Evolutionary conservation across 2,888 invertebrate species (phyloP), one percentile per base, ranked within the genome.

Genomic region (Lithophane semibrunnea): DNA sequence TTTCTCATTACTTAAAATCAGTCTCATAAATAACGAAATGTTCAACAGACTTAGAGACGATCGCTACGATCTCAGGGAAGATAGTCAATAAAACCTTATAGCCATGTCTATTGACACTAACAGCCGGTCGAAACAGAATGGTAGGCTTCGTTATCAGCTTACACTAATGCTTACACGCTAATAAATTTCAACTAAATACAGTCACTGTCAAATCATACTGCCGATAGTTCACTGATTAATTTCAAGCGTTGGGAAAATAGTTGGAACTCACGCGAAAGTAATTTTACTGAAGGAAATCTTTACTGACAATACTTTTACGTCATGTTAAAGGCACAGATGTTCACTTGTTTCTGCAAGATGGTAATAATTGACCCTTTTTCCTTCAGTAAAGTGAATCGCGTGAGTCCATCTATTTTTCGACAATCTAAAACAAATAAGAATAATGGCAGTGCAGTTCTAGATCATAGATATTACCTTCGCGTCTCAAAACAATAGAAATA

Each of bases 1-100:
- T 92, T 90, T 85, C 82, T 77, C 90, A 94, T 95, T 96, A 96
- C 96, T 92, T 94, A 96, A 96, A 96, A 96, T 96, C 96, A 96
- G 96, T 96, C 96, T 96, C 95, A 93, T 94, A 94, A 94, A 93
- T 89, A 94, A 96, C 95, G 89, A 89, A 93, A 91, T 86, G 85
- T 89, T 90, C 87, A 89, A 89, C 88, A 86, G 82, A 83, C 84
- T 82, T 84, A 69, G 80, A 84, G 83, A 82, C 74, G 83, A 85
- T 80, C 76, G 75, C 75, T 73, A 82, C 75, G 79, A 87, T 82
- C 80, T 79, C 77, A 69, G 71, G 77, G 80, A 56, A 61, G 67
- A 85, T 79, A 80, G 77, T 70, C 83, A 83, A 88, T 87, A 81
- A 92, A 91, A 90, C 84, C 75, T 86, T 88, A 66, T 58, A 83